Evolutionary conservation across 2,797 vertebrate genomes (phyloP).

Genomic region (Cygnus olor): DNA sequence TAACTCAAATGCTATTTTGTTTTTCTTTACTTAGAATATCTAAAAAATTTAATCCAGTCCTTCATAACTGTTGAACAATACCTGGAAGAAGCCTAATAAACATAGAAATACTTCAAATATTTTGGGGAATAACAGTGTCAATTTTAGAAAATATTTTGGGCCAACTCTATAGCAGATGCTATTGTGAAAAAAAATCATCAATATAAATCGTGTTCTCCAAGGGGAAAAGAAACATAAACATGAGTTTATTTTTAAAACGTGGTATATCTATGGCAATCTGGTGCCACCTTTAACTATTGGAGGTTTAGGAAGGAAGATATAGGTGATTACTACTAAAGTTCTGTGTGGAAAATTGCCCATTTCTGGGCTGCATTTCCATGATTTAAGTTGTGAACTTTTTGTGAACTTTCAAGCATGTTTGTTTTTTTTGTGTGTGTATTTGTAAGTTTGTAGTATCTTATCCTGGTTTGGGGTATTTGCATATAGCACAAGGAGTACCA

Average conservation of each 20-base stretch:
- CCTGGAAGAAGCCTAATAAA: conserved; percentile 8
- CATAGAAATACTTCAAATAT: neutral
- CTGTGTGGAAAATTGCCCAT: fast-evolving
- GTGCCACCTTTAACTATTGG: neutral
- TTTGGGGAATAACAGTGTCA: neutral
- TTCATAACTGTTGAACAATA: neutral
- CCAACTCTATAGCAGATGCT: neutral
- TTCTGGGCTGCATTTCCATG: neutral
- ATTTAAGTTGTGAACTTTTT: neutral
- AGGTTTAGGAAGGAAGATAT: neutral
- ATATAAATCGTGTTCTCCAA: neutral
- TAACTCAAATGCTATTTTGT: neutral
- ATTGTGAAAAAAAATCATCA: neutral
- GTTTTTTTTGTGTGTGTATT: neutral
- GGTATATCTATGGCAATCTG: neutral
- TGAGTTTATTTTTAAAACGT: neutral
- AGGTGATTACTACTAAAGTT: neutral
- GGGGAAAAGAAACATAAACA: neutral
- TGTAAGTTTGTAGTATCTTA: neutral
- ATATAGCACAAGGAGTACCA: neutral
- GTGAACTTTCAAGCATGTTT: neutral
- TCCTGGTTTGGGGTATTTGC: neutral
- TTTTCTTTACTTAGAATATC: neutral
- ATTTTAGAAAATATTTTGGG: neutral
- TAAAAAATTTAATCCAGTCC: neutral